phyloP scores from a whole-genome alignment of 2,113 vertebrate genomes.

The Colinus virginianus region DNA sequence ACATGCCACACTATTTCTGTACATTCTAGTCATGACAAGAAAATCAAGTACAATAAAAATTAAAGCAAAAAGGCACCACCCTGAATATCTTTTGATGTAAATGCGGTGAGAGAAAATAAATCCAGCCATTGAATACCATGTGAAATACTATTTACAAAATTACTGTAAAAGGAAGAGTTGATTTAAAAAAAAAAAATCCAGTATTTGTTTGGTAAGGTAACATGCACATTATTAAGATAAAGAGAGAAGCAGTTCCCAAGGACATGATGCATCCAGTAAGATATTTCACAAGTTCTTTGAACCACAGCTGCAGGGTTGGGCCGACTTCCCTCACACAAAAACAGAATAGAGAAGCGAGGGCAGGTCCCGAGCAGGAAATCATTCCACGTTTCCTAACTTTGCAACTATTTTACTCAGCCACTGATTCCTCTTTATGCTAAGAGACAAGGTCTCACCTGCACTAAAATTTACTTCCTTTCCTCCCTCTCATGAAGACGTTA shows the following conservation, averaged over 20 bases:
- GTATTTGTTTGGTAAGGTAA: background rate
- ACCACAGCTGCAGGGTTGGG: conserved; percentile 56
- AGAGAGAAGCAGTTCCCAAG: conserved; percentile 12
- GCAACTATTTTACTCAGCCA: conserved; percentile 5
- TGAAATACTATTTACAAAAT: background rate
- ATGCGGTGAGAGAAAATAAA: background rate
- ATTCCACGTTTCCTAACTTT: background rate
- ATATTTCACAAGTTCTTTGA: background rate
- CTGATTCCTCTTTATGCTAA: background rate
- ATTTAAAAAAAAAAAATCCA: background rate
- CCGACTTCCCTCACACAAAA: conserved; percentile 32
- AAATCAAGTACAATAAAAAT: background rate
- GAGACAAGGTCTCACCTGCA: conserved; percentile 27
- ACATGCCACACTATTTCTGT: background rate
- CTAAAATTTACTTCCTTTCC: background rate
- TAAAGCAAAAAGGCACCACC: background rate
- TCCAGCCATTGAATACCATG: background rate
- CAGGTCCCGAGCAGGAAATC: conserved; percentile 5
- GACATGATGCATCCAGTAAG: background rate
- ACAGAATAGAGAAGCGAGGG: conserved; percentile 10
- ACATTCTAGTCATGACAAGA: background rate
- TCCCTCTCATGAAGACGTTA: conserved; percentile 23
- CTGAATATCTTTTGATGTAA: background rate
- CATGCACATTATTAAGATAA: background rate
- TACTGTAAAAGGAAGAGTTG: background rate